Evolutionary conservation across 1,140 invertebrate genomes (phyloP), one percentile per base, ranked within the genome.

Genomic region (Aphidius gifuensis): DNA sequence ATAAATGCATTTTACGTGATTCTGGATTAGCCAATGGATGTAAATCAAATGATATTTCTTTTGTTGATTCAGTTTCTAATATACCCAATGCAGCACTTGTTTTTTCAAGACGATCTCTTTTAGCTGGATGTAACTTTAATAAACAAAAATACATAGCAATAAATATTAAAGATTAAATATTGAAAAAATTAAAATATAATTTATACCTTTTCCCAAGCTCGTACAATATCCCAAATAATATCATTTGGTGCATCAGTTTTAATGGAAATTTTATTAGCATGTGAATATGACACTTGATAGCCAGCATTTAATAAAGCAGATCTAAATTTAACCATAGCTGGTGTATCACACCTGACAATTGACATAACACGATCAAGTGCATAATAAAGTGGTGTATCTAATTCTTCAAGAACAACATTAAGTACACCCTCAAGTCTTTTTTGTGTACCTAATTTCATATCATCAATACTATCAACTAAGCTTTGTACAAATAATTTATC

Each of bases 301-400:
- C 96, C 96, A 9, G 92, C 92, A 83, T 98, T 94, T 23, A 99
- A 73, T 53, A 99, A 77, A 0, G 96, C 97, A 4, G 97, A 99
- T 68, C 96, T 92, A 70, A 81, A 85, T 64, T 64, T 68, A 21
- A 77, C 40, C 70, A 80, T 79, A 2, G 78, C 61, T 5, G 78
- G 78, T 49, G 74, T 75, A 23, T 67, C 53, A 40, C 75, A 76
- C 51, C 59, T 71, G n/a, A 80, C 66, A 48, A 69, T 75, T 4
- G 77, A 77, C 74, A 77, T 78, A 60, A 91, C 67, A 49, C 83
- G 76, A 71, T 88, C 85, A 7, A 92, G 71, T 1, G 88, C 85
- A 74, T 96, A 97, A 80, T 96, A 98, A 0, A 99, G 80, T 0
- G 96, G 96, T 4, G 85, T 81, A 72, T 98, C 91, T 21, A 98